phyloP scores from a whole-genome alignment of 2,888 invertebrate species.

The Elmis aenea region DNA sequence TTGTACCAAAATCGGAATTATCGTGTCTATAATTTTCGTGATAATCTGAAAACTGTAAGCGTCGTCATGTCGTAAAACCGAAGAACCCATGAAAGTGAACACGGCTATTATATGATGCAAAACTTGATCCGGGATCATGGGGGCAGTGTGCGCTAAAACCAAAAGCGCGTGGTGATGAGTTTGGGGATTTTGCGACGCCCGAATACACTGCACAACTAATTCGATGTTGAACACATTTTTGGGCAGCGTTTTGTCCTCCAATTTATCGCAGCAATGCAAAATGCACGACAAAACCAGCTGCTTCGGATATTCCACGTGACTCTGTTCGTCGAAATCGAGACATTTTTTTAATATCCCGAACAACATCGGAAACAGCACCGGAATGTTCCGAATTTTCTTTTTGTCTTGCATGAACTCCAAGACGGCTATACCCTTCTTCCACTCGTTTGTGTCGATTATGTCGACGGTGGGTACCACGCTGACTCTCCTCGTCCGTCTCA shows the following conservation, averaged over 20 bases:
- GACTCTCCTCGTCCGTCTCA: conserved; percentile 44
- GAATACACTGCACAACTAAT: conserved; percentile 79
- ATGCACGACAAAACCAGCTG: conserved; percentile 78
- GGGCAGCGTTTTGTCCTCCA: conserved; percentile 51
- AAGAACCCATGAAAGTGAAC: conserved; percentile 96
- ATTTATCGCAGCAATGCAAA: conserved; percentile 63
- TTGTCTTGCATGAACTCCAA: conserved; percentile 84
- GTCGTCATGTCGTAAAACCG: conserved; percentile 88
- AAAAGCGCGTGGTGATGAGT: conserved; percentile 91
- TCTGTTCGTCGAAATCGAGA: conserved; percentile 74
- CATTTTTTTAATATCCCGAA: conserved; percentile 78
- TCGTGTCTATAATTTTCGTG: conserved; percentile 79
- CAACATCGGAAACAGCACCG: conserved; percentile 63
- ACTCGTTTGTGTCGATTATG: conserved; percentile 60
- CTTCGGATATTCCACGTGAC: conserved; percentile 80
- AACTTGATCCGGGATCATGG: conserved; percentile 75
- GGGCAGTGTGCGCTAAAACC: conserved; percentile 73
- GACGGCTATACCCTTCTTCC: conserved; percentile 75
- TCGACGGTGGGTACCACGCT: conserved; percentile 53
- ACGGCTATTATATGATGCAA: conserved; percentile 92
- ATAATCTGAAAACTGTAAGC: conserved; percentile 94
- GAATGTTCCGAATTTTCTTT: conserved; percentile 66
- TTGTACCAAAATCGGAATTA: conserved; percentile 72
- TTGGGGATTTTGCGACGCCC: conserved; percentile 88
- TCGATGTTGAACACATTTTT: conserved; percentile 61